phyloP scores from a whole-genome alignment of 2,888 invertebrate genomes.

The Graphium colonna region DNA sequence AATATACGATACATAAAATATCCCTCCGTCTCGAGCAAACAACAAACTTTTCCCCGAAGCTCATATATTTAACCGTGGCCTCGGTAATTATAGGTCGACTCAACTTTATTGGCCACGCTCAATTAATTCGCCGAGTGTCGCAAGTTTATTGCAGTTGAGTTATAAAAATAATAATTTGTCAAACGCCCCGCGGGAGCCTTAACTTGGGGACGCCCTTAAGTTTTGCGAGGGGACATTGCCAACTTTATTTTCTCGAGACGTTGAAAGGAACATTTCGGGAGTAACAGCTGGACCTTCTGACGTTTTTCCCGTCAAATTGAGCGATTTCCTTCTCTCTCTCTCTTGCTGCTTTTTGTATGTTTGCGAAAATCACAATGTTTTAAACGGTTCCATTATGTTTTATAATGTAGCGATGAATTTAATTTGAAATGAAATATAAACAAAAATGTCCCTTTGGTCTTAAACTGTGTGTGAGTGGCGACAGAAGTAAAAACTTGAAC shows the following conservation, averaged over 20 bases:
- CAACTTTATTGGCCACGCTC: slow-evolving; percentile 39
- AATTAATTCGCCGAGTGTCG: slow-evolving; percentile 49
- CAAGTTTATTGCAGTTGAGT: slow-evolving; percentile 42
- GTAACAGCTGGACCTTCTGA: slow-evolving; percentile 13
- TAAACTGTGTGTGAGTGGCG: no score
- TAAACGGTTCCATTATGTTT: no score
- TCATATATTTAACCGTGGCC: slow-evolving; percentile 15
- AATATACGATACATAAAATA: no score
- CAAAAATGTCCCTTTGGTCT: no score
- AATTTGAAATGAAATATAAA: no score
- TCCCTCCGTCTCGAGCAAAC: neutral
- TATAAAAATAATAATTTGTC: slow-evolving; percentile 63
- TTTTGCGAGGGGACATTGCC: slow-evolving; percentile 35
- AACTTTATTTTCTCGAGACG: slow-evolving; percentile 8
- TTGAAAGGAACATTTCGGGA: no score
- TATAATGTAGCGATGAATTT: no score
- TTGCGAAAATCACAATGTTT: no score
- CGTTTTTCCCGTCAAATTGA: neutral
- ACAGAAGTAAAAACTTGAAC: no score
- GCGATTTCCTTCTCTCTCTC: neutral
- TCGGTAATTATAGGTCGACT: slow-evolving; percentile 15
- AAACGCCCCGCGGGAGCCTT: slow-evolving; percentile 21
- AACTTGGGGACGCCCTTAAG: slow-evolving; percentile 39
- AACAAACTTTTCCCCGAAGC: slow-evolving; percentile 6
- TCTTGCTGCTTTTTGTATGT: neutral